Evolutionary conservation across 2,113 vertebrate genomes (phyloP).

Genomic region (Marmota monax): DNA sequence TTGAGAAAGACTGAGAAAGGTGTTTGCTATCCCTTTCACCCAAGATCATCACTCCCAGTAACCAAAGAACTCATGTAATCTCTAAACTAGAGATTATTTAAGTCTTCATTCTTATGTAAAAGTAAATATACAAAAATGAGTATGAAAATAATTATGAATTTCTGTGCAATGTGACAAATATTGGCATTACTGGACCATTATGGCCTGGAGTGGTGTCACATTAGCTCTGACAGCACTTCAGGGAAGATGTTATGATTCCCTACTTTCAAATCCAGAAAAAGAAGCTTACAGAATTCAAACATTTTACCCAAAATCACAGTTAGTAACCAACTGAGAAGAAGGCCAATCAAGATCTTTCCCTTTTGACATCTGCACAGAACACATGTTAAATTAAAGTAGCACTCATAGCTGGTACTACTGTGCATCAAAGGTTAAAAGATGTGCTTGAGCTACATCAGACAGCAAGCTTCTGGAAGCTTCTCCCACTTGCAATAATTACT

Average conservation of each 20-base stretch:
- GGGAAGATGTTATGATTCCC: background rate
- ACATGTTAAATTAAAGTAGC: background rate
- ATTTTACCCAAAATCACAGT: background rate
- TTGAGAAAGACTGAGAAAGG: constrained; percentile 61
- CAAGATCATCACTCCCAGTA: background rate
- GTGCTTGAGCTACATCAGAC: background rate
- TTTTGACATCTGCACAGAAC: background rate
- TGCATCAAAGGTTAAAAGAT: background rate
- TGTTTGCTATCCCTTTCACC: background rate
- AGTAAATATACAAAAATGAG: constrained; percentile 9
- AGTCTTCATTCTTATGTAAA: background rate
- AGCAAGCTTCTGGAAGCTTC: background rate
- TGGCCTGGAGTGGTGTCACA: background rate
- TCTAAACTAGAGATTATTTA: background rate
- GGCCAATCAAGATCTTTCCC: background rate
- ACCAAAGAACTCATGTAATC: constrained; percentile 39
- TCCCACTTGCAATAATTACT: background rate
- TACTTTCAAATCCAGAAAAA: constrained; percentile 39
- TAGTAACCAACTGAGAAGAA: background rate
- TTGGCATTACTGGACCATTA: background rate
- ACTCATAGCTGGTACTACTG: background rate
- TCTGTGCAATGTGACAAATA: background rate
- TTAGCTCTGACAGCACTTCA: background rate
- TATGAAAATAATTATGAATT: constrained; percentile 15
- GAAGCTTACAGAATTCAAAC: background rate